A percentile compares a stretch with the other conserved stretches of the same genome.
These are phyloP conservation scores for Girardia tigrina DNA, from an alignment of 2,888 invertebrate genomes.

Conservation along the genomic window DNA sequence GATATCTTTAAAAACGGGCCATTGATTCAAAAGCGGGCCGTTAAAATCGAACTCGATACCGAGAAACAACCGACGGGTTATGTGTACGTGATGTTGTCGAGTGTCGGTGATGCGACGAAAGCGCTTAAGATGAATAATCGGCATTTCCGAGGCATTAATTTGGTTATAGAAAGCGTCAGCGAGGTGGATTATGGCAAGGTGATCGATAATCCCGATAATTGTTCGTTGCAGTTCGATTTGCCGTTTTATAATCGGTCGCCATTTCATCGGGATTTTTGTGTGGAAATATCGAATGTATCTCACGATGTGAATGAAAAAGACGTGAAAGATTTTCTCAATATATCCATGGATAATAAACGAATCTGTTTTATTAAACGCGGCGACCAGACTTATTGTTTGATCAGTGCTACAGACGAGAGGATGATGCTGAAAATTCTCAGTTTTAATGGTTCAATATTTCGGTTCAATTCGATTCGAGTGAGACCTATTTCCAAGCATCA, in stretches of 20 bases:
- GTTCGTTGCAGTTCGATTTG: not conserved
- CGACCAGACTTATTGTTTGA: not conserved
- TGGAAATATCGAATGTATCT: constrained; percentile 25
- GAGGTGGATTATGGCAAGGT: constrained; percentile 24
- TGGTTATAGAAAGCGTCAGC: not conserved
- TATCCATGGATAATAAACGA: constrained; percentile 13
- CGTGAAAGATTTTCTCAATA: constrained; percentile 5
- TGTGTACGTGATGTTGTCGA: constrained; percentile 29
- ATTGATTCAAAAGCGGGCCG: constrained; percentile 28
- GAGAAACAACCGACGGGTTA: constrained; percentile 32
- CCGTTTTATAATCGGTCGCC: not conserved
- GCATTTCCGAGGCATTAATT: constrained; percentile 1
- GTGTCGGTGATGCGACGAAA: not conserved
- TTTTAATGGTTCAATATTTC: not conserved
- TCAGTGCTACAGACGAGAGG: not conserved
- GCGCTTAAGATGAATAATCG: constrained; percentile 1
- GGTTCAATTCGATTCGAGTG: constrained; percentile 15
- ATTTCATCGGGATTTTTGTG: constrained; percentile 21
- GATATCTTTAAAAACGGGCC: constrained; percentile 25
- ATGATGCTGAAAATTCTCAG: constrained; percentile 10
- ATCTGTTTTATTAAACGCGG: not conserved
- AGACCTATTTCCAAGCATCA: not conserved
- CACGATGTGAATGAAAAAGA: constrained; percentile 31
- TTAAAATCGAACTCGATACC: constrained; percentile 33
- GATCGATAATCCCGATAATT: not conserved